Evolutionary conservation across 2,797 vertebrate genomes (phyloP).

Genomic region (Chrysocyon brachyurus): DNA sequence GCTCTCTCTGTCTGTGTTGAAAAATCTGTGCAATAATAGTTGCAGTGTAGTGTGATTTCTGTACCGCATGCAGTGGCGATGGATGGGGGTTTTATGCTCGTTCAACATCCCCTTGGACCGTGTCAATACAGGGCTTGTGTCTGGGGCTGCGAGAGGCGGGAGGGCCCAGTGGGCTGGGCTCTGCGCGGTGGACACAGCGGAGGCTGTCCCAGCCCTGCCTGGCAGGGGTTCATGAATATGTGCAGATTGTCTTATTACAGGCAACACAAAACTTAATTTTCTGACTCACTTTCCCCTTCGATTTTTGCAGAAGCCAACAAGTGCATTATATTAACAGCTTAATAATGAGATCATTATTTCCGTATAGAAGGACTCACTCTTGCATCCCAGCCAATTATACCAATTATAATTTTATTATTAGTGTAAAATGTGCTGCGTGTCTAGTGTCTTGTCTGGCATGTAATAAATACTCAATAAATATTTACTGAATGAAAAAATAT

Average conservation of each 20-base stretch:
- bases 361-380: background rate
- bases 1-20: background rate
- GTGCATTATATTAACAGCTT: background rate
- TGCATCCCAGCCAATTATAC: background rate
- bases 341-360: background rate
- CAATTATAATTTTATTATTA: constrained; percentile 17
- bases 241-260: background rate
- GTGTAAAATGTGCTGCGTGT: background rate
- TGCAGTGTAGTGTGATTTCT: background rate
- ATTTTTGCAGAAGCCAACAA: background rate
- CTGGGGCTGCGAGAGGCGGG: background rate
- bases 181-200: background rate
- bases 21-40: background rate
- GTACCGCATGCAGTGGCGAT: background rate
- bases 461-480: background rate
- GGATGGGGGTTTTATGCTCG: background rate
- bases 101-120: background rate
- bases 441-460: background rate
- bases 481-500: background rate
- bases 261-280: background rate
- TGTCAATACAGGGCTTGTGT: constrained; percentile 34
- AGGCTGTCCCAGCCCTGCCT: background rate
- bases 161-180: background rate
- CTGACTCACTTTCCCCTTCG: background rate
- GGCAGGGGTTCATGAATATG: background rate